These are phyloP conservation scores for Brevimyrus niger DNA, from an alignment of 2,113 vertebrate genomes.

Conservation along the genomic window DNA sequence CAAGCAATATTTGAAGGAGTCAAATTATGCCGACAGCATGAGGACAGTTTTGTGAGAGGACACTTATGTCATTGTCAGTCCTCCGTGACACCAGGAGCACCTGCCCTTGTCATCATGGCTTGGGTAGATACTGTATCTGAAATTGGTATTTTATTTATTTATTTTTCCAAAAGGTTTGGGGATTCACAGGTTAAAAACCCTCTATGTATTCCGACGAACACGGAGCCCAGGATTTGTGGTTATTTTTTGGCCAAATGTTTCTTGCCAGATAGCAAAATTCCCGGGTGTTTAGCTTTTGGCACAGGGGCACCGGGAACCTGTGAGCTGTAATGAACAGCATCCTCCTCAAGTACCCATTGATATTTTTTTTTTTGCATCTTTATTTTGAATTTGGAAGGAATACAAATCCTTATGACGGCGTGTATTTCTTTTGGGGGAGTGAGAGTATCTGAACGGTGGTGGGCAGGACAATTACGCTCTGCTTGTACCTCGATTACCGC, in stretches of 20 bases:
- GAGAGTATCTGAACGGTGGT: neutral
- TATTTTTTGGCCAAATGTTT: neutral
- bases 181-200: neutral
- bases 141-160: neutral
- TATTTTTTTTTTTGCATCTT: neutral
- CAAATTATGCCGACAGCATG: neutral
- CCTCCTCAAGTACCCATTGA: neutral
- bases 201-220: neutral
- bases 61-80: neutral
- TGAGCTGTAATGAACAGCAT: neutral
- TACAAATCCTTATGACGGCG: neutral
- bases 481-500: neutral
- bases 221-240: neutral
- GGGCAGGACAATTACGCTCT: neutral
- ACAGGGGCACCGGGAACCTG: neutral
- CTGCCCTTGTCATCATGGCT: neutral
- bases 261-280: neutral
- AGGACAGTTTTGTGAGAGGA: neutral
- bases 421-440: neutral
- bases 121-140: neutral
- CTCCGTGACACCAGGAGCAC: neutral
- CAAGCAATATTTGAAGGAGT: neutral
- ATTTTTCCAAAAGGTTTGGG: neutral
- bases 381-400: neutral
- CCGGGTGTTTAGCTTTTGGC: neutral